phyloP scores from a whole-genome alignment of 2,888 invertebrate genomes.

The Zygogramma bicolorata region DNA sequence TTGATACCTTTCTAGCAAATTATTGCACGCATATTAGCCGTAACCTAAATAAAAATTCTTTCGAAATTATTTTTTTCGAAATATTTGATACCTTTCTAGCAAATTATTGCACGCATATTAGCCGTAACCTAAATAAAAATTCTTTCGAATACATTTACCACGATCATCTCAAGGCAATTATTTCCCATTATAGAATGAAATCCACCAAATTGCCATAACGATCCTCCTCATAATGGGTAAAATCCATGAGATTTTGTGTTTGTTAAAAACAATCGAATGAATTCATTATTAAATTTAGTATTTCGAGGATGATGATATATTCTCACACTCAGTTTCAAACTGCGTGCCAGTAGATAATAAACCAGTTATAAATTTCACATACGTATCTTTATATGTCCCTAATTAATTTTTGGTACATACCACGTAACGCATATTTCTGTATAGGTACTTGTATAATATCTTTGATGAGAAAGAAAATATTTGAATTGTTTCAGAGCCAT shows the following conservation, averaged over 20 bases:
- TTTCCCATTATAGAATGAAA: neutral
- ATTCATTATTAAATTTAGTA: neutral
- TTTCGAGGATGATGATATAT: neutral
- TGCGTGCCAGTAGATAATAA: neutral
- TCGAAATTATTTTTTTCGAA: too few species aligned
- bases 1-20: too few species aligned
- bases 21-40: neutral
- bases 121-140: neutral
- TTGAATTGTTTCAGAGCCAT: neutral
- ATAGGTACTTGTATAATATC: neutral
- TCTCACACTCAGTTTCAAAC: neutral
- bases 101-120: neutral
- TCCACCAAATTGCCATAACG: neutral
- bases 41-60: neutral
- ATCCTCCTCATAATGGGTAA: neutral
- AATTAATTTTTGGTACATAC: neutral
- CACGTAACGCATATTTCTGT: neutral
- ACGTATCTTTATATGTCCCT: neutral
- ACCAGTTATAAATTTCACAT: slow-evolving; percentile 9
- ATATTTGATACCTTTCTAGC: too few species aligned
- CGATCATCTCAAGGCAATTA: neutral
- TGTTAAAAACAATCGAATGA: neutral
- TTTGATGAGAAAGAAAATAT: neutral
- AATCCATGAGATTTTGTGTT: neutral
- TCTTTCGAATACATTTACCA: neutral